phyloP scores from a whole-genome alignment of 53 echinoderm and acorn worm genomes.

The Paelopatides confundens region DNA sequence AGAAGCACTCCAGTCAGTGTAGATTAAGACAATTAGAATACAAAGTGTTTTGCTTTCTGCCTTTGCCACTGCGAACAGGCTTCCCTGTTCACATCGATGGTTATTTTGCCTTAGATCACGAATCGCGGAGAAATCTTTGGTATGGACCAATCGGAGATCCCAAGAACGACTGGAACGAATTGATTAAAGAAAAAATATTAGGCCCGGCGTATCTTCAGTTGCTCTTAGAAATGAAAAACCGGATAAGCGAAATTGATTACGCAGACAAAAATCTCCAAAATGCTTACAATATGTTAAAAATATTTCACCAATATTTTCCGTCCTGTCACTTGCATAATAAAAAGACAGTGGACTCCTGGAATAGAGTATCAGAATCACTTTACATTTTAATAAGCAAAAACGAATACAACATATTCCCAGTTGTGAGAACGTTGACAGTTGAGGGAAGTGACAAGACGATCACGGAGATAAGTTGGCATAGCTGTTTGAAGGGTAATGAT shows the following conservation, averaged over 20 bases:
- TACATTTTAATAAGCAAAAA: neutral
- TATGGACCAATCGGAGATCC: slow-evolving; percentile 54
- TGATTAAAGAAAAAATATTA: slow-evolving; percentile 55
- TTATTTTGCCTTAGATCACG: slow-evolving; percentile 80
- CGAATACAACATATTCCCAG: slow-evolving; percentile 8
- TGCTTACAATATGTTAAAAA: neutral
- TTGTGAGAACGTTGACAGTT: neutral
- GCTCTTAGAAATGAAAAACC: slow-evolving; percentile 6
- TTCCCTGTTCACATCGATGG: slow-evolving; percentile 72
- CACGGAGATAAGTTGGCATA: neutral
- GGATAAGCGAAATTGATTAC: neutral
- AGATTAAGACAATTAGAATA: neutral
- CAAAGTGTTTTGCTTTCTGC: slow-evolving; percentile 86
- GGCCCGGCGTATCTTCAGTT: slow-evolving; percentile 71
- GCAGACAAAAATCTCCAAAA: neutral
- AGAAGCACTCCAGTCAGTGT: neutral
- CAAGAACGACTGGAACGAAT: slow-evolving; percentile 68
- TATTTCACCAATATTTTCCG: slow-evolving; percentile 10
- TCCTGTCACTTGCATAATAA: neutral
- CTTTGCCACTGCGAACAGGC: slow-evolving; percentile 71
- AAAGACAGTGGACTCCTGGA: neutral
- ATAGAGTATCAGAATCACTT: neutral
- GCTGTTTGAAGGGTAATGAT: neutral
- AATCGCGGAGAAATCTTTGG: slow-evolving; percentile 75
- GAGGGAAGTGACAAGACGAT: neutral